Percentiles rank a stretch among this genome's conserved stretches.
phyloP scores from a whole-genome alignment of 2,888 invertebrate species.

The Ametastegia equiseti region DNA sequence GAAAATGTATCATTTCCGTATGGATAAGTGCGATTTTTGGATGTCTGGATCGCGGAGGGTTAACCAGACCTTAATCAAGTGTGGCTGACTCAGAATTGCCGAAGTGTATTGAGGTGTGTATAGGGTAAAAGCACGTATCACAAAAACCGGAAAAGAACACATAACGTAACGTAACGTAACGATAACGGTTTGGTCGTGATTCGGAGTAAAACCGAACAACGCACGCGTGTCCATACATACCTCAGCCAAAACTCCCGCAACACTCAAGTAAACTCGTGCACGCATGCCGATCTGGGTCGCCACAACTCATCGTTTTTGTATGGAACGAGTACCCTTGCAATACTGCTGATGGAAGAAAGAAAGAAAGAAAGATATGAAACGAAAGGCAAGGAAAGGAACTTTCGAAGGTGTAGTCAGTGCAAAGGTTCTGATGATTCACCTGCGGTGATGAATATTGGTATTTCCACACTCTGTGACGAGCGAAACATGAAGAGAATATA shows the following conservation, averaged over 20 bases:
- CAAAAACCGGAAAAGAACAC: background rate
- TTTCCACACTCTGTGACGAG: background rate
- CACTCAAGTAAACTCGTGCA: background rate
- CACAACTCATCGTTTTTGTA: constrained; percentile 6
- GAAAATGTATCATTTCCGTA: too few species aligned
- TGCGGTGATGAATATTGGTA: background rate
- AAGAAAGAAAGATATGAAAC: too few species aligned
- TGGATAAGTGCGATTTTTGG: too few species aligned
- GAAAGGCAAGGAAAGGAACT: too few species aligned
- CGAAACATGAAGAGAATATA: background rate
- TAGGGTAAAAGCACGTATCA: background rate
- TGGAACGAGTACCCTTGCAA: constrained; percentile 2
- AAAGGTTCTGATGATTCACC: background rate
- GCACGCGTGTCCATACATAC: constrained; percentile 3
- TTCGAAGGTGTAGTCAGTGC: background rate
- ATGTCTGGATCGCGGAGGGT: too few species aligned
- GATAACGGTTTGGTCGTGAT: constrained; percentile 34
- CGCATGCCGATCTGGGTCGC: background rate
- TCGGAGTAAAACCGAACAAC: background rate
- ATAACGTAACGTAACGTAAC: too few species aligned
- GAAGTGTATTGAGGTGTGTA: background rate
- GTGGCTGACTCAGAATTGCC: background rate
- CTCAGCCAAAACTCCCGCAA: constrained; percentile 32
- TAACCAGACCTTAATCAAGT: too few species aligned
- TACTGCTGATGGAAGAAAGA: background rate